These are phyloP conservation scores for Leptosomus discolor DNA, from an alignment of 2,113 vertebrate species.

Conservation along the genomic window DNA sequence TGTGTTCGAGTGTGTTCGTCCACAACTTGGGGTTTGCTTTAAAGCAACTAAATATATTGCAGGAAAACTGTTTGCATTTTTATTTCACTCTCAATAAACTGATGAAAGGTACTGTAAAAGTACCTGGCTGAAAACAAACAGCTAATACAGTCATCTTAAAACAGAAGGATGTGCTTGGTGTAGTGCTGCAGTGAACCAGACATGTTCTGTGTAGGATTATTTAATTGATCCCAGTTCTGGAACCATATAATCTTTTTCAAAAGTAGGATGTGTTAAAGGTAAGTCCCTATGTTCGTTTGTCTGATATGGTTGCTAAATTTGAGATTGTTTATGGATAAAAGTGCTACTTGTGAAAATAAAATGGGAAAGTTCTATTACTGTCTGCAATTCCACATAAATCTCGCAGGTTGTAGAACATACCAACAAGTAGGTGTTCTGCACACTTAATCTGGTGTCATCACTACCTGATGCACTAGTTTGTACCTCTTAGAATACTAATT, in stretches of 20 bases:
- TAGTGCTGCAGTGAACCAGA: neutral
- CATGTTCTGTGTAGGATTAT: neutral
- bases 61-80: neutral
- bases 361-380: neutral
- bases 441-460: neutral
- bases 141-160: neutral
- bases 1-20: neutral
- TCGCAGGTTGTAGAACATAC: neutral
- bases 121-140: neutral
- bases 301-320: neutral
- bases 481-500: neutral
- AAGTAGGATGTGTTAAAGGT: neutral
- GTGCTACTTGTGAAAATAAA: neutral
- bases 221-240: neutral
- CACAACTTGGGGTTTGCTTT: neutral
- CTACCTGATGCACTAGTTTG: neutral
- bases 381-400: neutral
- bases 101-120: neutral
- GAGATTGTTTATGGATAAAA: neutral
- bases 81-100: neutral
- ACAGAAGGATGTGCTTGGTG: neutral
- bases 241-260: neutral
- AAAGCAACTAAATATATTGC: neutral
- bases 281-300: accelerated
- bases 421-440: neutral